Evolutionary conservation across 2,113 vertebrate genomes (phyloP), one percentile per base, ranked within the genome.

Genomic region (Cyphomyrus plagiostoma): DNA sequence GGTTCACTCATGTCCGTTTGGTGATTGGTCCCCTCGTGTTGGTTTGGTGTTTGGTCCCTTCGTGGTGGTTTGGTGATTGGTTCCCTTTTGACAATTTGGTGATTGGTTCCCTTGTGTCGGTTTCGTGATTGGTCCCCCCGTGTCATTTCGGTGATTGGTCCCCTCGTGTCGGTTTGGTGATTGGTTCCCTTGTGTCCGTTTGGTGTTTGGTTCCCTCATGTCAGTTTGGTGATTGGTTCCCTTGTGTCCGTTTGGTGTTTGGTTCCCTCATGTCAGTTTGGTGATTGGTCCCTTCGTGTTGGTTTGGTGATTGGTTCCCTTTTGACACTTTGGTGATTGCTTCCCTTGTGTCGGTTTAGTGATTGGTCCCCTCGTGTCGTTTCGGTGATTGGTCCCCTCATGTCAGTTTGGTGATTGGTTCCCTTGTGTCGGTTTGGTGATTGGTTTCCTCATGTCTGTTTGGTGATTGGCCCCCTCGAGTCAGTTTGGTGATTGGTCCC

Each of bases 401-500:
- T 53, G 17, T 19, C 1, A 3, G 15, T 46, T 45, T 66, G 42
- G 10, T n/a, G 11, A 30, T 70, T 48, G 62, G 23, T 6, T n/a
- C 3, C n/a, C n/a, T 70, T 70, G 3, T 39, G 30, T 35, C 35
- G 35, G 35, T 1, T 35, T 35, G 35, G 35, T 35, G 70, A 77
- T 6, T 39, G 26, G n/a, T 3, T 0, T 0, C 1, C 62, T 26
- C 1, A 0, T 70, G n/a, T 30, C 0, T 0, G 62, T 70, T 70
- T 30, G 10, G 1, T 70, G 62, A 70, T 30, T 13, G 3, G 9
- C 4, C 3, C 62, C 10, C 9, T 1, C 1, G 0, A 30, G 3
- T 1, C 10, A 0, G 11, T 26, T 45, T 66, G 42, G 7, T 15
- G n/a, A 19, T 50, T 13, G 49, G 70, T 39, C 2, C 3, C 11